Percentiles rank a stretch among this genome's conserved stretches.
Evolutionary conservation across 2,888 invertebrate genomes (phyloP).

Genomic region (Notodonta dromedarius): DNA sequence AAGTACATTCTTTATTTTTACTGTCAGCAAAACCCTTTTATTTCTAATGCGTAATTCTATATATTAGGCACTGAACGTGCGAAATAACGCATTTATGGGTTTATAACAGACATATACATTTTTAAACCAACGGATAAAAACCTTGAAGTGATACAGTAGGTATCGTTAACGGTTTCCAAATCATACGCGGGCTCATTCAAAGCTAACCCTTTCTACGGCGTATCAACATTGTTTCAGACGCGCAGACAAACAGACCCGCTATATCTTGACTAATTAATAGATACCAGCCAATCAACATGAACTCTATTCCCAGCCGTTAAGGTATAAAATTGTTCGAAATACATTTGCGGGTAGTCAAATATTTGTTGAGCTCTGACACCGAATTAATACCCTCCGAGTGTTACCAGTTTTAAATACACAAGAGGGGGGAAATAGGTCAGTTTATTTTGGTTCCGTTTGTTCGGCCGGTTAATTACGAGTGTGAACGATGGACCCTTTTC

Average conservation of each 20-base stretch:
- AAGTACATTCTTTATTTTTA: too few relatives aligned
- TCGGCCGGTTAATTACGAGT: slow-evolving; percentile 75
- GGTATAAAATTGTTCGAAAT: slow-evolving; percentile 28
- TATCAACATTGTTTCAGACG: slow-evolving; percentile 77
- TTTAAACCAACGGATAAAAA: too few relatives aligned
- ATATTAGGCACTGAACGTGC: too few relatives aligned
- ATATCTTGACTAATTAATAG: slow-evolving; percentile 70
- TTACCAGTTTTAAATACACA: slow-evolving; percentile 23
- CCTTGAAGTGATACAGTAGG: too few relatives aligned
- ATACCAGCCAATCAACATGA: slow-evolving; percentile 7
- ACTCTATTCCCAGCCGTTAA: slow-evolving; percentile 37
- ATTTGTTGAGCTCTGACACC: slow-evolving; percentile 52
- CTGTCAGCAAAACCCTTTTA: too few relatives aligned
- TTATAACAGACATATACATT: too few relatives aligned
- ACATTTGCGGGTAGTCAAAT: slow-evolving; percentile 38
- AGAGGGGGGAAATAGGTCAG: slow-evolving; percentile 42
- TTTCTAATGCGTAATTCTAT: too few relatives aligned
- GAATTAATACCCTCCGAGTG: slow-evolving; percentile 40
- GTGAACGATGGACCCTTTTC: slow-evolving; percentile 72
- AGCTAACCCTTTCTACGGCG: slow-evolving; percentile 61
- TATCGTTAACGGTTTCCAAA: slow-evolving; percentile 37
- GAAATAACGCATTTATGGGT: too few relatives aligned
- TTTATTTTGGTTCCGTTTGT: slow-evolving; percentile 63
- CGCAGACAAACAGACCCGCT: slow-evolving; percentile 70
- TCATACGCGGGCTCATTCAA: slow-evolving; percentile 53